Conservation (phyloP, 2,888 invertebrate genomes). For the Stenodema calcarata region DNA sequence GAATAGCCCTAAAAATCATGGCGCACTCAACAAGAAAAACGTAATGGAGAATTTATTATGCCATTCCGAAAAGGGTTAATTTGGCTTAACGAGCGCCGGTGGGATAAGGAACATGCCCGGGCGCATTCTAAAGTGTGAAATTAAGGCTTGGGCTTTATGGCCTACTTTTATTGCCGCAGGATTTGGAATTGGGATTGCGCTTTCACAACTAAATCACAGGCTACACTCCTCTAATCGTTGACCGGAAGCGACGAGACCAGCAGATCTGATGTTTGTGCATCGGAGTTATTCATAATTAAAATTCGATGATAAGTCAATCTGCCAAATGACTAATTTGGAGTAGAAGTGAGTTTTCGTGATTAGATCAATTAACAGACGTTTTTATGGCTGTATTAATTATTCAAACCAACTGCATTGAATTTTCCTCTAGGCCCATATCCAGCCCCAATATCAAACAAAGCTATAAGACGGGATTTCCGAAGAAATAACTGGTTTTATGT, state of each 20-base stretch:
- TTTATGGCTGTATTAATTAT: too few species aligned
- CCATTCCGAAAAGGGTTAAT: background rate
- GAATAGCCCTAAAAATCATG: background rate
- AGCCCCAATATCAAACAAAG: too few species aligned
- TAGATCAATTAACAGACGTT: too few species aligned
- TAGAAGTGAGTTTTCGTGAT: too few species aligned
- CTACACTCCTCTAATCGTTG: background rate
- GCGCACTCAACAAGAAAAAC: background rate
- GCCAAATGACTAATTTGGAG: too few species aligned
- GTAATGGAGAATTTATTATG: constrained; percentile 11
- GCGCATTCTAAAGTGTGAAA: background rate
- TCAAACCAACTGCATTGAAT: too few species aligned
- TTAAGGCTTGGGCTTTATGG: background rate
- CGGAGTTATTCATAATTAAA: too few species aligned
- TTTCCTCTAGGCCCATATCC: too few species aligned
- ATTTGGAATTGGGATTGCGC: background rate
- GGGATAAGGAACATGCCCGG: background rate
- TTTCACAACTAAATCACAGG: background rate
- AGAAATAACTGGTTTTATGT: too few species aligned
- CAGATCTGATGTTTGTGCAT: too few species aligned
- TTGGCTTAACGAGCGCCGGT: constrained; percentile 8
- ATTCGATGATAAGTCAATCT: too few species aligned
- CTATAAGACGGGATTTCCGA: too few species aligned
- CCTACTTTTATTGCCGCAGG: background rate
- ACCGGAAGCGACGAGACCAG: background rate